Evolutionary conservation across 1,140 invertebrate genomes (phyloP).

Genomic region (Cydia strobilella): DNA sequence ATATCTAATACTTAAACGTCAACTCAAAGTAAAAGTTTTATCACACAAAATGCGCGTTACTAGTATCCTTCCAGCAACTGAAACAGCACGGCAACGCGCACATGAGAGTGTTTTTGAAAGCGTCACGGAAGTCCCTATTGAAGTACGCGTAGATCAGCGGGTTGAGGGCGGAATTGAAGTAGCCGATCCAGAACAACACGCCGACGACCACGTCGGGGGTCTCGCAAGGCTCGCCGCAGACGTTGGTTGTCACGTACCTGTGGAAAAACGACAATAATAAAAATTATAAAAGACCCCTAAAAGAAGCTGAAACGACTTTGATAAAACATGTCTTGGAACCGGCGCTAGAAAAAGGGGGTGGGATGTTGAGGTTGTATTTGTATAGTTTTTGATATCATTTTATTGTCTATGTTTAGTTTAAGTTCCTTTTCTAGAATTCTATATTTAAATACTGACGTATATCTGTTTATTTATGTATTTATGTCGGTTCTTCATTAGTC

Average conservation of each 20-base stretch:
- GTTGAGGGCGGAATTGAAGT: conserved; percentile 98
- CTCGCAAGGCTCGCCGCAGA: conserved; percentile 91
- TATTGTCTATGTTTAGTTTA: no score
- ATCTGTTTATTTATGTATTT: no score
- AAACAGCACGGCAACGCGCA: conserved; percentile 88
- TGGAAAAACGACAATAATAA: conserved; percentile 80
- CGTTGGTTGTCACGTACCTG: conserved; percentile 93
- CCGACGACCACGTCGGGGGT: conserved; percentile 91
- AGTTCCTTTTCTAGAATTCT: no score
- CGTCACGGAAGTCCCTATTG: conserved; percentile 98
- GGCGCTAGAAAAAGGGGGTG: no score
- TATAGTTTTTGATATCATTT: no score
- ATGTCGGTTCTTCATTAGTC: no score
- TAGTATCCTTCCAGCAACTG: conserved; percentile 75
- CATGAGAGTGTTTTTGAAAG: conserved; percentile 96
- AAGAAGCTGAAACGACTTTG: no score
- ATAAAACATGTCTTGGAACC: no score
- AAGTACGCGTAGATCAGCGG: conserved; percentile 99
- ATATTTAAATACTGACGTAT: no score
- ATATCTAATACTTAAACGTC: no score
- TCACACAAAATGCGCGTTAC: conserved; percentile 65
- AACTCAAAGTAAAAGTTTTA: background rate
- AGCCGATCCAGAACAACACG: conserved; percentile 92
- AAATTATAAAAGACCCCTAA: no score
- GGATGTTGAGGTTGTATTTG: no score